Base-by-base conservation (phyloP, 2,797 vertebrate species). In the Clamator glandarius region DNA sequence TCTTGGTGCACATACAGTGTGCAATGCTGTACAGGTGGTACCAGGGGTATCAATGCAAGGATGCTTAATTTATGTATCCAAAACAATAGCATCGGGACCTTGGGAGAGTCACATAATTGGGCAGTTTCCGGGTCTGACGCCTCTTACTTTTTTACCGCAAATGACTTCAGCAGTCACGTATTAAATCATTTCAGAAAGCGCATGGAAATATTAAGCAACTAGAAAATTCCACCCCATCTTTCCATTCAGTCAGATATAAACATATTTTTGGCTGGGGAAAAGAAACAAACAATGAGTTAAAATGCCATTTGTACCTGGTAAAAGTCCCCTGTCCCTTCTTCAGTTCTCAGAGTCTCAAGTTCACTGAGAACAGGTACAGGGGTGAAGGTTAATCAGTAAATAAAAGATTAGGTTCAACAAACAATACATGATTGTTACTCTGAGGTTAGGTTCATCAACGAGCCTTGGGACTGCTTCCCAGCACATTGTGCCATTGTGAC, bases 191-290 rank as follows among this genome's bases (percentile, higher is more conserved):
- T 89, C 91, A 80, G 69, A 89, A 91, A 93, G 69, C 1, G 0
- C 16, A 35, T 88, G 90, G 91, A 95, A 96, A 96, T 74, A 87
- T n/a, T 63, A 90, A 91, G 75, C 83, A 84, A 81, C 12, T 31
- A 26, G 74, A 69, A 72, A 57, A 72, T 36, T 12, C 77, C 79
- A 23, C 79, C 35, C 3, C 25, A 11, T 86, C 68, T 93, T 95
- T 96, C 95, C 92, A 78, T 75, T 52, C 42, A 69, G 74, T 79
- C 87, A 67, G 36, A 42, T 12, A 25, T 8, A 86, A 84, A 52
- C 46, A 41, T 19, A 23, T 57, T 70, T 72, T 19, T 33, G 55
- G 31, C 57, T 15, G 67, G 8, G 39, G 48, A n/a, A 64, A 41
- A 70, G 41, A 18, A 15, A 19, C 70, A 39, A 66, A 48, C 7